Evolutionary conservation across 1,140 invertebrate genomes (phyloP), one percentile per base, ranked within the genome.

Genomic region (Palaemon carinicauda): DNA sequence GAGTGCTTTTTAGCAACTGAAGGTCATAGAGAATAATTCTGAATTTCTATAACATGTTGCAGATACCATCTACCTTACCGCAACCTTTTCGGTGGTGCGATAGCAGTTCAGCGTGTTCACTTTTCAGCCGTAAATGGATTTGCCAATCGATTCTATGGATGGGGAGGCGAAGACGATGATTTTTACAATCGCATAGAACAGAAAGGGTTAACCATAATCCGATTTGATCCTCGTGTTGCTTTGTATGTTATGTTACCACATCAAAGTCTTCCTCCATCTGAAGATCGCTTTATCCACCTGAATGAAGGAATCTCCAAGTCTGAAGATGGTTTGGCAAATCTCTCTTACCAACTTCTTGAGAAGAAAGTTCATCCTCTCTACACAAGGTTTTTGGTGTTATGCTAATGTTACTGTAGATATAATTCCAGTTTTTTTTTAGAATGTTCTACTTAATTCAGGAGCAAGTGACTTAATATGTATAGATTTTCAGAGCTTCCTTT

Each of bases 41-140:
- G 24, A 15, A 97, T 95, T 96, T 96, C 94, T 82, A 96, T 95
- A 60, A 96, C 98, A 92, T 96, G 98, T 92, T 97, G 98, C 92
- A 97, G 99, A 91, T 89, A 88, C 95, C 99, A 82, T 31, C 87
- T 89, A 15, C 89, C 87, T 21, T 89, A 89, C 74, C 80, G 87
- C 10, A 54, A 24, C 24, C 71, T 89, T 74, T 98, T 98, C 91
- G 94, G 94, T 21, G 94, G 94, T 14, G 94, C 93, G 0, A 92
- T 94, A 82, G 92, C 93, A 4, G 92, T 95, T 77, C 91, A 90
- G 60, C 92, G 92, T 12, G 91, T 93, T 14, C 94, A 95, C 89
- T 94, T 94, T 89, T 89, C 92, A n/a, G 91, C 91, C 75, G 93
- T 95, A 0, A 95, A 95, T 90, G 94, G 94, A 5, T 95, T 94